Evolutionary conservation across 2,888 invertebrate genomes (phyloP), one percentile per base, ranked within the genome.

Genomic region (Archips xylosteana): DNA sequence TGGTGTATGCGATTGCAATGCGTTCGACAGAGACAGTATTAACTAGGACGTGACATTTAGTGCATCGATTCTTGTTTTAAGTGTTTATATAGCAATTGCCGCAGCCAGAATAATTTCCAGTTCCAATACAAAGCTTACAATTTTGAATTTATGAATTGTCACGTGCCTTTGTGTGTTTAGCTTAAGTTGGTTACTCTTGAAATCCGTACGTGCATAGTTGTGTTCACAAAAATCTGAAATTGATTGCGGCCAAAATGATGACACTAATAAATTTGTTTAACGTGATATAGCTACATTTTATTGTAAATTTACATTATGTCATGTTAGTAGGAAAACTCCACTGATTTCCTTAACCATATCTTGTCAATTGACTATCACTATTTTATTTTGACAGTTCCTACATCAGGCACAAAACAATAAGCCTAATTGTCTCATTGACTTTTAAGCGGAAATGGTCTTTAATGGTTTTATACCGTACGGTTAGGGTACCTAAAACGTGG

Each of bases 141-240:
- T 54, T 54, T 54, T 9, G 23, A 54, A 32, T 57, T 57, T 57
- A 32, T 57, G 57, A 57, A 32, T 57, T 57, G 32, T 57, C 57
- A 57, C 57, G 32, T 32, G 32, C 57, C 32, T 57, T 12, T 12
- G 32, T 57, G 32, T 32, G 57, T 32, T 57, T 12, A 32, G 32
- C 4, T 57, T 32, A 12, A 57, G 12, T 57, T 12, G 23, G 10
- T 23, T 23, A 54, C 15, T 23, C 2, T 23, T 6, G n/a, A 54
- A 23, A 23, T 4, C 39, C 39, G 6, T 39, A 39, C 39, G 39
- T 1, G 5, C 39, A 39, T 23, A 54, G 5, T 54, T 54, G 6
- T 54, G 12, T 23, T 54, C 15, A 6, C 54, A 23, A 32, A 32
- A 10, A 57, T 12, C 4, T 57, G 32, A 57, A 57, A 57, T 32